Evolutionary conservation across 2,888 invertebrate genomes (phyloP).

Genomic region (Synergus laeviventris): DNA sequence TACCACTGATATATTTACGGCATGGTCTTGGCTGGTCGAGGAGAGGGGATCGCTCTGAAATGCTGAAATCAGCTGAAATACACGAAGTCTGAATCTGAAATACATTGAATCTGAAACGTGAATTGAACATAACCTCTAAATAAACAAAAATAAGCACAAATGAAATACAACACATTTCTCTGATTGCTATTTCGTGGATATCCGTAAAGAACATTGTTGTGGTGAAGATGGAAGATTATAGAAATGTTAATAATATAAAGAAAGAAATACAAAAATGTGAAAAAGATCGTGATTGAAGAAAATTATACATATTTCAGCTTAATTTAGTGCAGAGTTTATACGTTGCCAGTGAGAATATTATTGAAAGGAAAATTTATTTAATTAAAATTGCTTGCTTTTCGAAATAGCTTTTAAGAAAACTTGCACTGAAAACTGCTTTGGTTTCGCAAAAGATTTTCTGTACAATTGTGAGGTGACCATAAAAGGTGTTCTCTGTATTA

Average conservation of each 20-base stretch:
- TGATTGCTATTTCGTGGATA: neutral
- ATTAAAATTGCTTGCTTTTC: neutral
- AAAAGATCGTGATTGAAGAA: neutral
- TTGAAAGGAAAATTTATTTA: neutral
- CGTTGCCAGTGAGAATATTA: neutral
- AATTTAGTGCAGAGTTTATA: neutral
- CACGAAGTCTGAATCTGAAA: no score
- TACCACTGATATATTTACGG: no score
- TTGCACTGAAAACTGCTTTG: neutral
- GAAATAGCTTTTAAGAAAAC: neutral
- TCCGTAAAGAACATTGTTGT: no score
- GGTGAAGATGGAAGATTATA: no score
- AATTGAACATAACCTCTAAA: slow-evolving; percentile 4
- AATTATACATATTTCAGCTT: neutral
- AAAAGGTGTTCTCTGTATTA: neutral
- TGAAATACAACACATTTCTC: no score
- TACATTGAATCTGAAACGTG: no score
- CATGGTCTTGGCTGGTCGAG: no score
- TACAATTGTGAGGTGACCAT: neutral
- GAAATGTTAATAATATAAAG: neutral
- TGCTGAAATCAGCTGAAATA: no score
- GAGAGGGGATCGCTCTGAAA: no score
- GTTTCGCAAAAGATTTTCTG: neutral
- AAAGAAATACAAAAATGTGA: neutral
- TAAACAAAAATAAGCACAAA: neutral